Evolutionary conservation across 2,113 vertebrate species (phyloP), one percentile per base, ranked within the genome.

Genomic region (Coracopsis vasa): DNA sequence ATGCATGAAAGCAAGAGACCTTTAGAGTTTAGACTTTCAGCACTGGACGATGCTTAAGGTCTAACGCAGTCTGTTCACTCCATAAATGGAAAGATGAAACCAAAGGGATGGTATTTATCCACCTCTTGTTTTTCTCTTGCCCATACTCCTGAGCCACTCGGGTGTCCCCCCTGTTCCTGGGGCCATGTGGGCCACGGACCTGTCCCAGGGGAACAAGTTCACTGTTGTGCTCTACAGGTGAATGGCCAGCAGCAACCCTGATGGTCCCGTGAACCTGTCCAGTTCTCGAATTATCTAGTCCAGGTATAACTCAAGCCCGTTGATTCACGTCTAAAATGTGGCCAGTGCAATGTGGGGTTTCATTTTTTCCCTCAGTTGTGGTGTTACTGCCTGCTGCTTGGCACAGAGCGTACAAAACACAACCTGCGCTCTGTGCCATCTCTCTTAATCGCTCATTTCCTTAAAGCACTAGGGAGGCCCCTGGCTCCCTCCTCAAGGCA

Each of bases 381-480:
- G 71, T 4, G 61, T 13, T 2, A 24, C 1, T 0, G 5, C 31
- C 67, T 13, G 33, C 47, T n/a, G 16, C n/a, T 58, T 3, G 10
- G 17, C 16, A n/a, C 23, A 3, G 44, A 13, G 33, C 8, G 14
- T 2, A 7, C 11, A 45, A 9, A 28, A 8, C 18, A 2, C 23
- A 2, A 17, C 2, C 18, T 3, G 19, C 4, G 1, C 33, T 11
- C 37, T 6, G 2, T 0, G 3, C 14, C 2, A 3, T 1, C 35
- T 27, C 14, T 33, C 19, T n/a, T 17, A 3, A 48, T 0, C 23
- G 14, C 51, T 71, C 9, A 11, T 86, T 67, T 44, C 9, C 25
- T 39, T 4, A 23, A 42, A 28, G 37, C 27, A 3, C 3, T 1
- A 6, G 37, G 24, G 15, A 83, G 16, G 14, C 15, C 51, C 17